Conservation (phyloP, 2,113 vertebrate genomes). For the Psammodynastes pulverulentus region DNA sequence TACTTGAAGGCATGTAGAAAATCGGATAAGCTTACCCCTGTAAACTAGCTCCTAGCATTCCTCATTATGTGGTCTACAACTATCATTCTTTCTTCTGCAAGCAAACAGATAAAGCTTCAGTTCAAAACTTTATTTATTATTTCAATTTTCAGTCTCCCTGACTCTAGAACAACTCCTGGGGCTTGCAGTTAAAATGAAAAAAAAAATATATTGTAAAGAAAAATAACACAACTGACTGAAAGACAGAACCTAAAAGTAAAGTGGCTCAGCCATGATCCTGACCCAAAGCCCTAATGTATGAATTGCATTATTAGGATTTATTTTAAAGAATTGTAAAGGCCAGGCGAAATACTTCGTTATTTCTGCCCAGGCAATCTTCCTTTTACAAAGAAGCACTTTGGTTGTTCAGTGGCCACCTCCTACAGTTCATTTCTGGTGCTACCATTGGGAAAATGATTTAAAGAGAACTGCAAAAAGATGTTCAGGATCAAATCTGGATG, state of each 20-base stretch:
- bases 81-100: background rate
- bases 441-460: background rate
- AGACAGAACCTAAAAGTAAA: background rate
- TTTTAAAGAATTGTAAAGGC: background rate
- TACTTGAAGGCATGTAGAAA: background rate
- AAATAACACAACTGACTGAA: background rate
- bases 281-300: background rate
- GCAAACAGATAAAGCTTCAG: background rate
- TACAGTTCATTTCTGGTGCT: background rate
- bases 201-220: background rate
- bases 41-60: background rate
- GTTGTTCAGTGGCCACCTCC: background rate
- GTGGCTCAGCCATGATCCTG: background rate
- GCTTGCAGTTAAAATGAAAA: background rate
- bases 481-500: background rate
- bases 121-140: background rate
- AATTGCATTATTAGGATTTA: background rate
- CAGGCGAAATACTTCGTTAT: background rate
- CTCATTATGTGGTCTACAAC: background rate
- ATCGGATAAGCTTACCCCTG: background rate
- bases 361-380: background rate
- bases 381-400: background rate
- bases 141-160: background rate
- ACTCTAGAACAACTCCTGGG: background rate
- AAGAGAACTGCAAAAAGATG: background rate